phyloP scores from a whole-genome alignment of 2,888 invertebrate species.

The Cheiracanthium punctorium region DNA sequence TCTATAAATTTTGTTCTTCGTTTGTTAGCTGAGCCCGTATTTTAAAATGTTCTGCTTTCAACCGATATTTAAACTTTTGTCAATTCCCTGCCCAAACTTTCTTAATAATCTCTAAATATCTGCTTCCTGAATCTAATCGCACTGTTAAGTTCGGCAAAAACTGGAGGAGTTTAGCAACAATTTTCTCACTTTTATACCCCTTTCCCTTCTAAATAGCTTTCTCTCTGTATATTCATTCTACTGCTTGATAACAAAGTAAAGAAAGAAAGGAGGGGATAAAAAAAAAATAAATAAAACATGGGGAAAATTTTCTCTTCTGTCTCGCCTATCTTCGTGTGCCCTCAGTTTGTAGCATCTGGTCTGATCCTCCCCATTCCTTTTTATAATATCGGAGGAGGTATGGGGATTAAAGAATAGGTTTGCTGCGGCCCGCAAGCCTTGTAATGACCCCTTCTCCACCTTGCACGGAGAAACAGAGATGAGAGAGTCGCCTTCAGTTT shows the following conservation, averaged over 20 bases:
- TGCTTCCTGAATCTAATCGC: too few relatives aligned
- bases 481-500: not conserved
- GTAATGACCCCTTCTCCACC: conserved; percentile 47
- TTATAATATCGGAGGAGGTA: conserved; percentile 15
- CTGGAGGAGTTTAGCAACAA: too few relatives aligned
- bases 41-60: too few relatives aligned
- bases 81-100: too few relatives aligned
- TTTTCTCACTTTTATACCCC: not conserved
- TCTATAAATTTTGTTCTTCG: too few relatives aligned
- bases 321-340: not conserved
- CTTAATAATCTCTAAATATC: too few relatives aligned
- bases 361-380: conserved; percentile 12
- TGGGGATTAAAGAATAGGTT: conserved; percentile 51
- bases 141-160: too few relatives aligned
- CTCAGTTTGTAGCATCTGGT: not conserved
- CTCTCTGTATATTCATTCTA: not conserved
- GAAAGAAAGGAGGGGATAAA: not conserved
- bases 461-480: not conserved
- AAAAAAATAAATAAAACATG: not conserved
- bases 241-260: not conserved
- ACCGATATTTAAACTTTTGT: too few relatives aligned
- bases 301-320: not conserved
- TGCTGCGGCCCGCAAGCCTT: conserved; percentile 13
- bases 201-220: not conserved
- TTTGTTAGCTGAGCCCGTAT: too few relatives aligned